Percentiles rank a stretch among this genome's conserved stretches.
phyloP scores from a whole-genome alignment of 2,113 vertebrate species.

The Theristicus caerulescens region DNA sequence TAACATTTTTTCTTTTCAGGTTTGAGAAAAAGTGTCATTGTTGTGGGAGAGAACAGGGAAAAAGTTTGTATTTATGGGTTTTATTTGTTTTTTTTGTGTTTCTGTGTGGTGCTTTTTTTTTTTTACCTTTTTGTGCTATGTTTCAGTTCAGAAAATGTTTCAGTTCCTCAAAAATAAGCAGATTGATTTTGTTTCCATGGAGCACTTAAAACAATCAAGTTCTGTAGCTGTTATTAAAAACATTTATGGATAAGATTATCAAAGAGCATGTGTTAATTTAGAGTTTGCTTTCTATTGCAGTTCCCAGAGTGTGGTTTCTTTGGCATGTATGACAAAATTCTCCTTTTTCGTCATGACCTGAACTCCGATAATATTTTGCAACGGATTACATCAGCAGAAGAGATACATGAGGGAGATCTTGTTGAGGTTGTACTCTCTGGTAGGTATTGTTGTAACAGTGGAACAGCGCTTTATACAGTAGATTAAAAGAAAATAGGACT shows the following conservation, averaged over 20 bases:
- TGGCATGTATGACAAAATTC: constrained; percentile 99
- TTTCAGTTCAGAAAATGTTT: background rate
- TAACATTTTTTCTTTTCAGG: background rate
- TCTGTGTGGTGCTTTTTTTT: too few relatives aligned
- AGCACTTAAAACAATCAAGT: background rate
- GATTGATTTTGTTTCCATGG: background rate
- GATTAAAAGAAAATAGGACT: background rate
- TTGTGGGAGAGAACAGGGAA: background rate
- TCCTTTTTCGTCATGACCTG: constrained; percentile 95
- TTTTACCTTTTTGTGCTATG: background rate
- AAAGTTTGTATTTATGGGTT: background rate
- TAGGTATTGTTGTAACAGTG: constrained; percentile 2
- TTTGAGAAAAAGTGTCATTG: background rate
- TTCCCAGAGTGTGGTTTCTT: constrained; percentile 99
- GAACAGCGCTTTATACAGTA: background rate
- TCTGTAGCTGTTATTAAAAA: background rate
- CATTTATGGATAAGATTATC: background rate
- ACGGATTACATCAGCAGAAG: constrained; percentile 90
- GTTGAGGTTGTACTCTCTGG: constrained; percentile 97
- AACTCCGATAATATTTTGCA: constrained; percentile 97
- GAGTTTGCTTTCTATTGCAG: constrained; percentile 72
- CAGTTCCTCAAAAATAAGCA: background rate
- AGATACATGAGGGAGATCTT: constrained; percentile 95
- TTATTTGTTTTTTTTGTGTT: background rate
- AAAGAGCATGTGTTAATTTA: constrained; percentile 22